Percentiles rank a stretch among this genome's conserved stretches.
Conservation (phyloP, 2,888 invertebrate species). For the Caenorhabditis becei region DNA sequence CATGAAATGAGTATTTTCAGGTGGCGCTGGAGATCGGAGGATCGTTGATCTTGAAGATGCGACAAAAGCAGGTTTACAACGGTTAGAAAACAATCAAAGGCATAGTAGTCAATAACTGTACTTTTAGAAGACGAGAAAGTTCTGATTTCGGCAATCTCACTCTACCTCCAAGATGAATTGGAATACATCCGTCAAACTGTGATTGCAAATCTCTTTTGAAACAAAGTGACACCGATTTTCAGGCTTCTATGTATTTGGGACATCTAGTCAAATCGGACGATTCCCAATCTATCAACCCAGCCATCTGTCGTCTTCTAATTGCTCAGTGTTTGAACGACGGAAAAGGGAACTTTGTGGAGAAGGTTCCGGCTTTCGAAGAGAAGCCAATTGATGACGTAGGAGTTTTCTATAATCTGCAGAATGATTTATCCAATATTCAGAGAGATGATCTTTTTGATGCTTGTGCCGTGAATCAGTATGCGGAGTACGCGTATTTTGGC, state of each 20-base stretch:
- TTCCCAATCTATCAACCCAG: conserved; percentile 38
- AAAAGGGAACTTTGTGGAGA: conserved; percentile 9
- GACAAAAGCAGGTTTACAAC: conserved; percentile 20
- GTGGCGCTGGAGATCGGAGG: conserved; percentile 44
- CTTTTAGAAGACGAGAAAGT: conserved; percentile 12
- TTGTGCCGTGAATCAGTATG: conserved; percentile 67
- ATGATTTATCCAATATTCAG: neutral
- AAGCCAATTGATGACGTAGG: conserved; percentile 7
- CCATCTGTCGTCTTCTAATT: conserved; percentile 41
- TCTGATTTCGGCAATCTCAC: conserved; percentile 44
- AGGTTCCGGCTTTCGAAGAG: neutral
- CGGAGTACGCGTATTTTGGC: conserved; percentile 62
- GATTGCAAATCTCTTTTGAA: neutral
- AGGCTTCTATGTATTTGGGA: conserved; percentile 18
- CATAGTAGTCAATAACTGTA: neutral
- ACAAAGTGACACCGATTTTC: neutral
- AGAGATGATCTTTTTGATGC: conserved; percentile 68
- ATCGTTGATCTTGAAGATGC: conserved; percentile 7
- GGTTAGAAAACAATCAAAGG: neutral
- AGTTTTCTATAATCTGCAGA: neutral
- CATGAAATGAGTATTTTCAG: conserved; percentile 9
- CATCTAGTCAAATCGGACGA: conserved; percentile 22
- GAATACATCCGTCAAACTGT: conserved; percentile 31
- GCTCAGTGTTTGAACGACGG: conserved; percentile 40
- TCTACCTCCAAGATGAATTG: conserved; percentile 61